Conservation (phyloP, 1,140 invertebrate genomes). For the Tetramorium parvispinum region DNA sequence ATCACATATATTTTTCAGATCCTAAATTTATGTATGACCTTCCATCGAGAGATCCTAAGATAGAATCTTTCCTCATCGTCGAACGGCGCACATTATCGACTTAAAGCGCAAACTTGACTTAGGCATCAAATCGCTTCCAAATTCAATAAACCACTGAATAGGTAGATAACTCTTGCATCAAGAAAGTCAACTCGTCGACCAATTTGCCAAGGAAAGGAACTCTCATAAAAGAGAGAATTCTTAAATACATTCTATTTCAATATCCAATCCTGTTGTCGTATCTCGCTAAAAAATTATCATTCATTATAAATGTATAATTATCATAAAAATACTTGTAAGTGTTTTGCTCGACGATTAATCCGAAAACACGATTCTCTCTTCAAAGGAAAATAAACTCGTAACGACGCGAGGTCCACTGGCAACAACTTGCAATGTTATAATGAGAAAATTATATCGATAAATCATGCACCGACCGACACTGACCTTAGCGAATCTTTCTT, state of each 20-base stretch:
- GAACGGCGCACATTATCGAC: slow-evolving; percentile 64
- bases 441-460: neutral
- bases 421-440: neutral
- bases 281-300: neutral
- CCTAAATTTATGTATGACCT: slow-evolving; percentile 72
- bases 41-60: slow-evolving; percentile 64
- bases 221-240: neutral
- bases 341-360: neutral
- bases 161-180: slow-evolving; percentile 30
- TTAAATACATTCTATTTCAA: neutral
- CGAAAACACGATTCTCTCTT: neutral
- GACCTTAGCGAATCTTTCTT: slow-evolving; percentile 93
- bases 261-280: too few relatives aligned
- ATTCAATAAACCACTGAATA: slow-evolving; percentile 61
- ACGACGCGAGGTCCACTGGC: neutral
- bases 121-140: slow-evolving; percentile 51
- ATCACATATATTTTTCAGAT: slow-evolving; percentile 74
- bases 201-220: neutral
- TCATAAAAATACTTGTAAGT: neutral
- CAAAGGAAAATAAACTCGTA: neutral
- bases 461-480: slow-evolving; percentile 67
- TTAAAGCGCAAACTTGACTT: slow-evolving; percentile 61
- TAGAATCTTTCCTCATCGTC: slow-evolving; percentile 66
- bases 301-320: neutral
- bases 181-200: slow-evolving; percentile 18